Base-by-base conservation (phyloP, 2,888 invertebrate genomes). In the Rugalucina vietnamica region DNA sequence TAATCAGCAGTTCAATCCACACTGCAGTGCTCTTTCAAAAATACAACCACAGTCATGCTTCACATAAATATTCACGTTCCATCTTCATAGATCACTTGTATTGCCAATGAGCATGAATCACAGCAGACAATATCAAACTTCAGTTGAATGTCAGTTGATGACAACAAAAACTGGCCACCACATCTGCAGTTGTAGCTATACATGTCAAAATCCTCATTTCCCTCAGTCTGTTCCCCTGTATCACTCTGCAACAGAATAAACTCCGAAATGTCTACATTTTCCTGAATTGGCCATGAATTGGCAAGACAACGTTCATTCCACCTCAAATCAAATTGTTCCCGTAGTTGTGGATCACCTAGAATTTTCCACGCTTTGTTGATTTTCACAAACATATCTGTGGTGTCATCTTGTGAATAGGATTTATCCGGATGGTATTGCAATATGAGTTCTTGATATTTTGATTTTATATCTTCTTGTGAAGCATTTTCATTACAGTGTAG, bases 261-360 rank as follows among this genome's bases (percentile, higher is more conserved):
- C 10, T 93, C 92, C 4, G 88, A 88, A 76, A 93, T 82, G 10
- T 88, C 83, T 34, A 94, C 88, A 34, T 88, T 89, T 34, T 94
- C 93, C 60, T 94, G 94, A 49, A 94, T 89, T 0, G 94, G 94
- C 83, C 91, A 90, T 3, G 92, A 89, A 70, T 93, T 93, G 4
- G 89, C 89, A 10, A 92, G 71, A 73, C 90, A 89, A 39, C 92
- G 82, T 60, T 93, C 91, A 21, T 89, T 84, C 93, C 93, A 93
- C 65, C 86, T 88, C 1, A 90, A 84, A 83, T 94, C 92, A 86
- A 89, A 94, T 69, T 91, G 89, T 60, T 91, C 79, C 12, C 92
- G 87, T 50, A 92, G 72, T 34, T 86, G 73, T 21, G 79, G 75
- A 81, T 93, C 90, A 43, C 91, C 82, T 1, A 93, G 86, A n/a